A percentile compares a stretch with the other conserved stretches of the same genome.
These are phyloP conservation scores for Aphis gossypii DNA, from an alignment of 1,140 invertebrate genomes.

Conservation along the genomic window DNA sequence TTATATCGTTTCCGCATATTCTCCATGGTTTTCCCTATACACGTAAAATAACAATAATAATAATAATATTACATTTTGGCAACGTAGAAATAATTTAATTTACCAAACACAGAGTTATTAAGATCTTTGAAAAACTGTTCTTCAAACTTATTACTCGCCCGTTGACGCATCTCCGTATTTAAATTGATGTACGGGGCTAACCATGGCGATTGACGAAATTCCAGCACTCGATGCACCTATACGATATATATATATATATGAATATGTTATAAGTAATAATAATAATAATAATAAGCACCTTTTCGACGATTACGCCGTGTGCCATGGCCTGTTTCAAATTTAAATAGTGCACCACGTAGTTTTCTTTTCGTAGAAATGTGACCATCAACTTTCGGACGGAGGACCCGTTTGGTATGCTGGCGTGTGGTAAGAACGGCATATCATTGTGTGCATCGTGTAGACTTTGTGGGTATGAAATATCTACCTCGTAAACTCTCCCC, in stretches of 20 bases:
- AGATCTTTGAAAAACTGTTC: background rate
- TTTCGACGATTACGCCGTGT: background rate
- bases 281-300: background rate
- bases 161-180: slow-evolving; percentile 60
- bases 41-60: background rate
- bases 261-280: background rate
- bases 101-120: background rate
- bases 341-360: background rate
- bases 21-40: background rate
- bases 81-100: no score
- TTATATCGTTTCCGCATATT: no score
- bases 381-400: no score
- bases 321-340: background rate
- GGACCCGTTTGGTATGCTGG: background rate
- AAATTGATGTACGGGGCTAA: slow-evolving; percentile 62
- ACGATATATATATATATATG: no score
- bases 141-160: slow-evolving; percentile 62
- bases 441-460: background rate
- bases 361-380: background rate
- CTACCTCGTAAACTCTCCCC: slow-evolving; percentile 62
- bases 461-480: background rate
- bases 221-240: slow-evolving; percentile 58
- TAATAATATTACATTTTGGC: background rate
- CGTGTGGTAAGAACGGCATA: background rate
- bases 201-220: slow-evolving; percentile 63